These are phyloP conservation scores for Escarpia spicata DNA, from an alignment of 2,888 invertebrate species.

Conservation along the genomic window DNA sequence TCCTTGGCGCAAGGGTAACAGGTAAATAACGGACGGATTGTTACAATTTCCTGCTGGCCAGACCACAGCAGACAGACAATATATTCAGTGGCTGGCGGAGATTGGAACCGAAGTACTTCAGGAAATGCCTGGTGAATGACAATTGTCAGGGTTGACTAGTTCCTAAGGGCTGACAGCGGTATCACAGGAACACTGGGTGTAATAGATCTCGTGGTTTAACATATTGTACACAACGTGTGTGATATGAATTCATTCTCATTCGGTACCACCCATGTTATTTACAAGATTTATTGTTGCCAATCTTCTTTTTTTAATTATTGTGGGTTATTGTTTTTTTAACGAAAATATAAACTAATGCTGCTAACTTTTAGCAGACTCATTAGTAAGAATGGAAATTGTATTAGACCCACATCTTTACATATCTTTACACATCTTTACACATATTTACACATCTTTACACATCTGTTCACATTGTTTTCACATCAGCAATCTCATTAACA, in stretches of 20 bases:
- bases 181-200: no score
- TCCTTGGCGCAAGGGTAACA: neutral
- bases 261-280: neutral
- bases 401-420: no score
- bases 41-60: neutral
- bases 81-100: neutral
- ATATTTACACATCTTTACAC: no score
- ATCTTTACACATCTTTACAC: no score
- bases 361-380: no score
- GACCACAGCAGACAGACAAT: neutral
- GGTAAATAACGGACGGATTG: neutral
- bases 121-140: neutral
- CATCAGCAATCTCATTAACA: neutral
- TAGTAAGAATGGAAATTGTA: no score
- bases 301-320: neutral
- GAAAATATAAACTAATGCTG: no score
- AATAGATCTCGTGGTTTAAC: no score
- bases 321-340: neutral
- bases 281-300: neutral
- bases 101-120: slow-evolving; percentile 2
- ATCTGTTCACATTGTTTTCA: neutral
- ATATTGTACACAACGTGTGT: neutral
- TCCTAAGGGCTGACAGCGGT: no score
- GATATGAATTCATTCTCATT: neutral
- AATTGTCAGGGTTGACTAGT: neutral